These are phyloP conservation scores for Riparia riparia DNA, from an alignment of 2,113 vertebrate species.

Conservation along the genomic window DNA sequence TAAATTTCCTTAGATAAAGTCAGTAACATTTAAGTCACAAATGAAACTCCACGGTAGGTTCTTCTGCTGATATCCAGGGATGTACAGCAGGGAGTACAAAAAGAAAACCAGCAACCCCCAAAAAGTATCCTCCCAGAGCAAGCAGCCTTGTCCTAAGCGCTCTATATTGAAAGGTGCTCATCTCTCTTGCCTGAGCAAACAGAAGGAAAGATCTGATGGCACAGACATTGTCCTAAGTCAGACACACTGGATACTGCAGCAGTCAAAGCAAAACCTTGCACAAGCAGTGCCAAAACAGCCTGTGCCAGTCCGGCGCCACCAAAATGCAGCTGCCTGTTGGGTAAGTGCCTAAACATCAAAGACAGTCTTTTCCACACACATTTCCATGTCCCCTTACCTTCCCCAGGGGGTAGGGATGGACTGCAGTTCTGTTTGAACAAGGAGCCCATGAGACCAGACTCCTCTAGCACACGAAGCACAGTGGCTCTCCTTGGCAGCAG, in stretches of 20 bases:
- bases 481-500: background rate
- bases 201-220: background rate
- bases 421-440: background rate
- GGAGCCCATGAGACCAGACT: background rate
- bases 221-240: background rate
- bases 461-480: accelerated
- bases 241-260: background rate
- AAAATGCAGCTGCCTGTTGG: background rate
- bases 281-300: background rate
- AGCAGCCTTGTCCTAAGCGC: background rate
- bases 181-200: background rate
- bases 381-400: background rate
- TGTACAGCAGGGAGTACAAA: background rate
- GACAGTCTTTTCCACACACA: background rate
- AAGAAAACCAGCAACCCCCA: background rate
- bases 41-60: background rate
- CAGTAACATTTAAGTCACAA: background rate
- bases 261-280: background rate
- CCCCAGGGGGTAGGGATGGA: accelerated
- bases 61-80: background rate
- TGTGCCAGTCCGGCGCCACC: too few relatives aligned
- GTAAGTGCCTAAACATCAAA: accelerated
- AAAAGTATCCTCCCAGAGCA: background rate
- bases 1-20: background rate
- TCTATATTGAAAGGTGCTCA: background rate